phyloP scores from a whole-genome alignment of 2,113 vertebrate genomes.

The Lichenostomus cassidix region DNA sequence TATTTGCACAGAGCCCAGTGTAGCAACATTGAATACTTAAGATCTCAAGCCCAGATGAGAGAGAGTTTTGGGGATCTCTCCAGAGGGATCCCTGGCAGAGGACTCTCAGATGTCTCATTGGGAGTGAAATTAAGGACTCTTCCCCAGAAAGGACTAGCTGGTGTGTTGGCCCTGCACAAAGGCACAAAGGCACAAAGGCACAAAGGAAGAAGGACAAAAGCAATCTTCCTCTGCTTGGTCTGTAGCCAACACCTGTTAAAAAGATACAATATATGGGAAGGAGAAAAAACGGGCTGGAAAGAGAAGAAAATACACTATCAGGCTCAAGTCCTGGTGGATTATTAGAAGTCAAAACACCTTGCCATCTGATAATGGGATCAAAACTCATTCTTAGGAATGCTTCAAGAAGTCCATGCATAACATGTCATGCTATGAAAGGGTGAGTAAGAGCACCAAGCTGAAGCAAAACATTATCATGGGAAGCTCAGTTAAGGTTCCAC shows the following conservation, averaged over 20 bases:
- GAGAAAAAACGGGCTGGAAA: background rate
- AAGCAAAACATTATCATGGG: background rate
- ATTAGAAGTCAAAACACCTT: background rate
- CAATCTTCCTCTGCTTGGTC: background rate
- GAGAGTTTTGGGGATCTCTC: background rate
- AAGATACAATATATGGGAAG: background rate
- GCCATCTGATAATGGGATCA: background rate
- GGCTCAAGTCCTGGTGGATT: background rate
- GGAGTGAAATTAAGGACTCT: background rate
- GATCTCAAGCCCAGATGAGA: background rate
- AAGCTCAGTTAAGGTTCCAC: background rate
- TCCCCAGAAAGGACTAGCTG: background rate
- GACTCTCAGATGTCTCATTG: background rate
- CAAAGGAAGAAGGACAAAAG: background rate
- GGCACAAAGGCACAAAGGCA: background rate
- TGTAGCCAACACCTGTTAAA: background rate
- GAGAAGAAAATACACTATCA: background rate
- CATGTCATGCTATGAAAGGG: accelerated
- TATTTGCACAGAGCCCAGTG: background rate
- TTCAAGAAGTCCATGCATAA: background rate
- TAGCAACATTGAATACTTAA: background rate
- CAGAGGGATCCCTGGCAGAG: background rate
- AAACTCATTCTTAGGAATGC: background rate
- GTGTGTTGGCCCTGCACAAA: background rate
- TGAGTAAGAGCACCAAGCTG: background rate